These are phyloP conservation scores for Balaeniceps rex DNA, from an alignment of 2,113 vertebrate genomes.

Conservation along the genomic window DNA sequence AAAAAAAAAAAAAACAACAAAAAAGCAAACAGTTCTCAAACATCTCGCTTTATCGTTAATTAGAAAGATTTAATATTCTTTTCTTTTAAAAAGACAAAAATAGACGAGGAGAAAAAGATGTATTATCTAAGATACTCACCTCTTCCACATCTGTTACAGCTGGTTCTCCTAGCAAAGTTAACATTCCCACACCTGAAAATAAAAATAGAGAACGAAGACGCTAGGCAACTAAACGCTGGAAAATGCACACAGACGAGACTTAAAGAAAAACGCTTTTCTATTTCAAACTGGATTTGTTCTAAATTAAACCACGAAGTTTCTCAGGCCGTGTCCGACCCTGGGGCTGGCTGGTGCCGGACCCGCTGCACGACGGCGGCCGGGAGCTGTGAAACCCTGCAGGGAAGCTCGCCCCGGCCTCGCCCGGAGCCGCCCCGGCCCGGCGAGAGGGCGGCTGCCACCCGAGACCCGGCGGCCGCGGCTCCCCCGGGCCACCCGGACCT, in stretches of 20 bases:
- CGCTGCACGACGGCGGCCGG: too few species aligned
- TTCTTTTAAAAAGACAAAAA: neutral
- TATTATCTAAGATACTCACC: conserved; percentile 68
- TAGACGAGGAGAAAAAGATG: fast-evolving
- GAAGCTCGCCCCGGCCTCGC: neutral
- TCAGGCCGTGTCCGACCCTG: neutral
- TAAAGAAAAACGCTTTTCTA: fast-evolving
- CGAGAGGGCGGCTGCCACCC: neutral
- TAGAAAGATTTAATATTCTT: neutral
- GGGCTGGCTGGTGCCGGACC: neutral
- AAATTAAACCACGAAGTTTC: fast-evolving
- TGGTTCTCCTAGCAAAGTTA: conserved; percentile 96
- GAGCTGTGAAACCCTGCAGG: fast-evolving
- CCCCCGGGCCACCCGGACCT: neutral
- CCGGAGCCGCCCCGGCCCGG: neutral
- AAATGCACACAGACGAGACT: fast-evolving
- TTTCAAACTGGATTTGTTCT: fast-evolving
- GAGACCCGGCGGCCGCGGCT: neutral
- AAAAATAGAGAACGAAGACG: neutral
- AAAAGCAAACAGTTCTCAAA: neutral
- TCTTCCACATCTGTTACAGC: conserved; percentile 93
- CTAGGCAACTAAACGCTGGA: fast-evolving
- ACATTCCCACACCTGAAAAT: conserved; percentile 91
- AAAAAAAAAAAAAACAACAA: neutral
- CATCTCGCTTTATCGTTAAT: fast-evolving